Base-by-base conservation (phyloP, 2,797 vertebrate species). In the Lithobates sylvaticus region DNA sequence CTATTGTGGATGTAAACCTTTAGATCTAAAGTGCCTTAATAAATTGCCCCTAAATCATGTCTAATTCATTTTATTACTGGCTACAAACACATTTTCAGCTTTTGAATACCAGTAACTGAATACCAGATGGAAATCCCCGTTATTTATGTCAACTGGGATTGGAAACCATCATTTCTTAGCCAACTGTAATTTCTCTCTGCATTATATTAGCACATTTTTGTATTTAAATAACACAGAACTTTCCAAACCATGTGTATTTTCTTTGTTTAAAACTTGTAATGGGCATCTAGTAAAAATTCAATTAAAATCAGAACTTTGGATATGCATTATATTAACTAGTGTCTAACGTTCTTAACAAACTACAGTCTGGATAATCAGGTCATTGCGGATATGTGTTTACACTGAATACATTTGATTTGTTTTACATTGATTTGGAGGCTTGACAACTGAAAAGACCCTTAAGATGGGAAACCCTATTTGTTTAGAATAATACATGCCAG, bases 391-490 rank as follows among this genome's bases (percentile, higher is more conserved):
- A 73, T 47, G 3, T 8, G 36, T 39, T 44, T 73, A 73, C 71
- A 26, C 71, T 42, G 42, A 72, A 72, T n/a, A 72, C 34, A 72
- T 72, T 36, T 42, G 39, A 39, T 42, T 73, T 73, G 71, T 44
- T 71, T 71, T 71, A 7, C 6, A 23, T 23, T 9, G 69, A 32
- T 3, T 71, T 21, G 34, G 69, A 34, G 10, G 68, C 16, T 44
- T 23, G 61, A 26, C 26, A 29, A 67, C 65, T 12, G 10, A 67
- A 65, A 29, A 26, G 27, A 29, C 26, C 65, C 1, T 13, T 67
- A 26, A 27, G 13, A 29, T 67, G n/a, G 10, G 3, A 67, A 67
- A 67, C 15, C 12, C 12, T 1, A 67, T n/a, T 26, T 23, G 5
- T 12, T n/a, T 3, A 65, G 23, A 65, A 26, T 54, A 5, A 54